These are phyloP conservation scores for Heliconius ethilla DNA, from an alignment of 2,888 invertebrate genomes.

Conservation along the genomic window DNA sequence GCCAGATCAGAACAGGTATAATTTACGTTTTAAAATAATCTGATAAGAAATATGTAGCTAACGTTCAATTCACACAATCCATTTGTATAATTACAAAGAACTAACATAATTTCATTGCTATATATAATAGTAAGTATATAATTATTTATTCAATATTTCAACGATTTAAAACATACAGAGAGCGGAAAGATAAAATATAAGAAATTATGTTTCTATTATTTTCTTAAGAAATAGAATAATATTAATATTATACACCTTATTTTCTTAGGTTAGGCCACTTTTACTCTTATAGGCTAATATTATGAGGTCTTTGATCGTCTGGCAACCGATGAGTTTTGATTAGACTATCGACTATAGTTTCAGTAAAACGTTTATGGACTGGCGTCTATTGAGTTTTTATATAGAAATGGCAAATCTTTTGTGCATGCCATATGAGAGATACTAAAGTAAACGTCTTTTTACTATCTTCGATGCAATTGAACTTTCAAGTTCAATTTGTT, in stretches of 20 bases:
- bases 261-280: background rate
- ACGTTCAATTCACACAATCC: background rate
- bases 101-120: too few species aligned
- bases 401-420: background rate
- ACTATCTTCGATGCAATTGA: background rate
- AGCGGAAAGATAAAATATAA: too few species aligned
- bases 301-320: slow-evolving; percentile 20
- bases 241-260: background rate
- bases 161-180: too few species aligned
- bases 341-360: background rate
- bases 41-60: background rate
- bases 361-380: slow-evolving; percentile 8
- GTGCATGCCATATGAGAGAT: background rate
- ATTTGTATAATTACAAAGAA: background rate
- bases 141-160: too few species aligned
- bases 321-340: slow-evolving; percentile 10
- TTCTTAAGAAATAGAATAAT: background rate
- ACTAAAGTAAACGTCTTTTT: background rate
- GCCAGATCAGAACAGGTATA: background rate
- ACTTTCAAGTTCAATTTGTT: background rate
- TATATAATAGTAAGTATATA: too few species aligned
- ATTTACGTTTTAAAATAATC: background rate
- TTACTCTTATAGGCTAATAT: background rate
- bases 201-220: too few species aligned
- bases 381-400: background rate